These are phyloP conservation scores for Drosophila sproati DNA, from an alignment of 1,140 invertebrate genomes.

Conservation along the genomic window DNA sequence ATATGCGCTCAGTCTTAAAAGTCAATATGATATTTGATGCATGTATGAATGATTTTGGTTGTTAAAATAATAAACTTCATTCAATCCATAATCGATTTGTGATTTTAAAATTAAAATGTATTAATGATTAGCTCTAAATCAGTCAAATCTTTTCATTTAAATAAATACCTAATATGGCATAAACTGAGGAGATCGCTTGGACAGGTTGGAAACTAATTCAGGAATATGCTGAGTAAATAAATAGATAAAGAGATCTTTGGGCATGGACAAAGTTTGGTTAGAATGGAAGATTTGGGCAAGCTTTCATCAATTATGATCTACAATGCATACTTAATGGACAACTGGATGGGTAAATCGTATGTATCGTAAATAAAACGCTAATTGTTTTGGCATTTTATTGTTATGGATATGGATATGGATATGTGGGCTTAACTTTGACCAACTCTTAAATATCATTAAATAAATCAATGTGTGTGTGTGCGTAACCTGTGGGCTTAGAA, in stretches of 20 bases:
- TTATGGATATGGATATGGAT: constrained; percentile 33
- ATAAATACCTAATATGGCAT: constrained; percentile 58
- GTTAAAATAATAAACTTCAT: constrained; percentile 31
- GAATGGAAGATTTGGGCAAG: constrained; percentile 18
- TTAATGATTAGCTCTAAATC: constrained; percentile 42
- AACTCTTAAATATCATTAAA: constrained; percentile 2
- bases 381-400: constrained; percentile 43
- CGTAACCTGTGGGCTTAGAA: not conserved
- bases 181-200: constrained; percentile 48
- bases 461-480: not conserved
- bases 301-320: constrained; percentile 1
- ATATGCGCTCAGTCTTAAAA: constrained; percentile 66
- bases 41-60: constrained; percentile 42
- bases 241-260: constrained; percentile 37
- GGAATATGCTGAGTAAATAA: constrained; percentile 18
- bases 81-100: constrained; percentile 33
- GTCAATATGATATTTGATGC: constrained; percentile 49
- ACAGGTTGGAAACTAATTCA: constrained; percentile 18
- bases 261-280: constrained; percentile 11
- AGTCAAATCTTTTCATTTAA: constrained; percentile 54
- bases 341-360: not conserved
- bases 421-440: constrained; percentile 18
- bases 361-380: constrained; percentile 23
- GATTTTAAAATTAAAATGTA: constrained; percentile 17
- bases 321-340: no score